Percentiles rank a stretch among this genome's conserved stretches.
Evolutionary conservation across 64 coral and sea anemone species (phyloP).

Genomic region (Platygyra sinensis): DNA sequence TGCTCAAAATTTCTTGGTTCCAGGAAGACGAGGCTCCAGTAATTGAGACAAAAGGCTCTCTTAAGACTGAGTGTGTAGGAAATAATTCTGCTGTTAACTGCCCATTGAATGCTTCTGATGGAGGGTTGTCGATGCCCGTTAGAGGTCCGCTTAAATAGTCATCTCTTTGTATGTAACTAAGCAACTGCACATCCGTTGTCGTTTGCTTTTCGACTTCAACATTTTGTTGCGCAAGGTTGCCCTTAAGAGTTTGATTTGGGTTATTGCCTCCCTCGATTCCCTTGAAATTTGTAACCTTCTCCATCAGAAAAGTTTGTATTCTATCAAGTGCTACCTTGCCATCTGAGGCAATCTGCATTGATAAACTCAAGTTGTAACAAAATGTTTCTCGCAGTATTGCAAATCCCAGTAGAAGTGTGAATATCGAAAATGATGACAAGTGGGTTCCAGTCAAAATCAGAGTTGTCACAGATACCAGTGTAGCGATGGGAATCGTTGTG

Average conservation of each 20-base stretch:
- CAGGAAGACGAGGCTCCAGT: background rate
- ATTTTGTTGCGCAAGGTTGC: background rate
- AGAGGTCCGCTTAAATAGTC: too few species aligned
- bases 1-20: background rate
- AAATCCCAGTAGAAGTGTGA: conserved; percentile 19
- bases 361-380: background rate
- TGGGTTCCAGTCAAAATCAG: background rate
- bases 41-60: background rate
- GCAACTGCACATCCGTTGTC: too few species aligned
- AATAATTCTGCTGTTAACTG: background rate
- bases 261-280: background rate
- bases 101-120: background rate
- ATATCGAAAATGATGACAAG: conserved; percentile 7
- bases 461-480: background rate
- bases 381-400: background rate
- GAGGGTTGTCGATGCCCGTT: too few species aligned
- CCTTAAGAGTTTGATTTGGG: background rate
- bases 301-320: conserved; percentile 9
- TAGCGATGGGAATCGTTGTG: background rate
- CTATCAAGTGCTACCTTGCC: conserved; percentile 8
- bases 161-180: too few species aligned
- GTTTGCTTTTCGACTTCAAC: too few species aligned
- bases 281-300: background rate
- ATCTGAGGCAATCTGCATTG: background rate
- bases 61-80: background rate